Percentiles rank a stretch among this genome's conserved stretches.
phyloP scores from a whole-genome alignment of 2,113 vertebrate species.

The Cyanocitta stelleri region DNA sequence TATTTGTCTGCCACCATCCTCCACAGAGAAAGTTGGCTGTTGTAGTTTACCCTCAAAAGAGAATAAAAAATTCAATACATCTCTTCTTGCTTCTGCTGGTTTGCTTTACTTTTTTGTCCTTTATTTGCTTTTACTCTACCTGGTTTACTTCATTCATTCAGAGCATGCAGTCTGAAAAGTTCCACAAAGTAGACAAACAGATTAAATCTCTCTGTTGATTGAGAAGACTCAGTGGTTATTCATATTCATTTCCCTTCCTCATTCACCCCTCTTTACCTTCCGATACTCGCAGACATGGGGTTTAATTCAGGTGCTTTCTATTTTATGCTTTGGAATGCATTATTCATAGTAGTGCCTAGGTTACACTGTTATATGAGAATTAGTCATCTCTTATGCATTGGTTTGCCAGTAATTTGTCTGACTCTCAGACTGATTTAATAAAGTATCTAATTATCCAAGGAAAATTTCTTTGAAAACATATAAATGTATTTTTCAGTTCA shows the following conservation, averaged over 20 bases:
- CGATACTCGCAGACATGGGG: not conserved
- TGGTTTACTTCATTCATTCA: not conserved
- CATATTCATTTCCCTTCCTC: not conserved
- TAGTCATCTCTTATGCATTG: not conserved
- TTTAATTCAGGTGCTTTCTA: conserved; percentile 30
- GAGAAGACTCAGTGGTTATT: not conserved
- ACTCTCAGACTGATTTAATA: not conserved
- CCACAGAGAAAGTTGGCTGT: not conserved
- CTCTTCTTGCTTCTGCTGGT: not conserved
- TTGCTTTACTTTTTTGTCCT: not conserved
- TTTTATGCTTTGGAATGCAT: conserved; percentile 11
- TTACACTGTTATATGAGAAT: not conserved
- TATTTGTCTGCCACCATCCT: not conserved
- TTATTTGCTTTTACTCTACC: not conserved
- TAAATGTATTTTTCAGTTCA: conserved; percentile 4
- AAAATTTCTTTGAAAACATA: conserved; percentile 20
- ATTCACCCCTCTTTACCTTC: not conserved
- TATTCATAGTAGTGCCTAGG: not conserved
- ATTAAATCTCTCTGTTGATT: not conserved
- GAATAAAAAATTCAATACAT: not conserved
- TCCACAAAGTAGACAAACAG: not conserved
- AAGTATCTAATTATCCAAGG: not conserved
- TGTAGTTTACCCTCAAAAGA: not conserved
- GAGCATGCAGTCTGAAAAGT: not conserved
- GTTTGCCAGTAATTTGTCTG: not conserved